These are phyloP conservation scores for Siniperca chuatsi DNA, from an alignment of 2,113 vertebrate genomes.

Conservation along the genomic window DNA sequence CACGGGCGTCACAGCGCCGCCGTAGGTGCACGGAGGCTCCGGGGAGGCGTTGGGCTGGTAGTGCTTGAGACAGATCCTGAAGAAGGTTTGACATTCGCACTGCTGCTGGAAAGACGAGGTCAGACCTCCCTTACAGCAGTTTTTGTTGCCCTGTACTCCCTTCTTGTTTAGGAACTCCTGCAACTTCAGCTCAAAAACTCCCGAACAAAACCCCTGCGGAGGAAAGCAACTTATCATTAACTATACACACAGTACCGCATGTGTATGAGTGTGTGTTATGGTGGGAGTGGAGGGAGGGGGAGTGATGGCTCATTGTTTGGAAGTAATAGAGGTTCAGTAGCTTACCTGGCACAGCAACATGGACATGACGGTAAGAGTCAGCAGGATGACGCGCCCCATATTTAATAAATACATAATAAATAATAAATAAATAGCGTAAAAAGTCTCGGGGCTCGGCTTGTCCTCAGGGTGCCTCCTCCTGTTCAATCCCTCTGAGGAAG, in stretches of 20 bases:
- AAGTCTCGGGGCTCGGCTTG: conserved; percentile 69
- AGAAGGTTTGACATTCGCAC: conserved; percentile 97
- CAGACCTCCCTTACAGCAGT: conserved; percentile 89
- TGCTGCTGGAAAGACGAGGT: conserved; percentile 86
- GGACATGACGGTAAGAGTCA: conserved; percentile 86
- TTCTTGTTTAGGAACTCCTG: conserved; percentile 99
- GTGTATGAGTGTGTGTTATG: conserved; percentile 21
- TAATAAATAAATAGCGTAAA: conserved; percentile 76
- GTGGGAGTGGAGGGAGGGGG: background rate
- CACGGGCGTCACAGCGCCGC: conserved; percentile 92
- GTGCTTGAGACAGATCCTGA: conserved; percentile 97
- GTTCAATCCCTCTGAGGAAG: conserved; percentile 72
- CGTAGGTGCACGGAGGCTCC: conserved; percentile 97
- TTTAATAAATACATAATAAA: conserved; percentile 83
- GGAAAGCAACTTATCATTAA: conserved; percentile 35
- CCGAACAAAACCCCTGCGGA: conserved; percentile 90
- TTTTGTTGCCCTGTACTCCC: conserved; percentile 91
- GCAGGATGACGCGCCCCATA: conserved; percentile 89
- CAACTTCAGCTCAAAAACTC: conserved; percentile 96
- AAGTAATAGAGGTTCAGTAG: conserved; percentile 1
- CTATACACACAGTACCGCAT: background rate
- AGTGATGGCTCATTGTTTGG: conserved; percentile 40
- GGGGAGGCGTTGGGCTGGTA: conserved; percentile 97
- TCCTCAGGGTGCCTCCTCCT: conserved; percentile 75
- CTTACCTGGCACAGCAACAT: conserved; percentile 92